A percentile compares a stretch with the other conserved stretches of the same genome.
These are phyloP conservation scores for Hirtodrosophila confusa DNA, from an alignment of 2,888 invertebrate genomes.

Conservation along the genomic window DNA sequence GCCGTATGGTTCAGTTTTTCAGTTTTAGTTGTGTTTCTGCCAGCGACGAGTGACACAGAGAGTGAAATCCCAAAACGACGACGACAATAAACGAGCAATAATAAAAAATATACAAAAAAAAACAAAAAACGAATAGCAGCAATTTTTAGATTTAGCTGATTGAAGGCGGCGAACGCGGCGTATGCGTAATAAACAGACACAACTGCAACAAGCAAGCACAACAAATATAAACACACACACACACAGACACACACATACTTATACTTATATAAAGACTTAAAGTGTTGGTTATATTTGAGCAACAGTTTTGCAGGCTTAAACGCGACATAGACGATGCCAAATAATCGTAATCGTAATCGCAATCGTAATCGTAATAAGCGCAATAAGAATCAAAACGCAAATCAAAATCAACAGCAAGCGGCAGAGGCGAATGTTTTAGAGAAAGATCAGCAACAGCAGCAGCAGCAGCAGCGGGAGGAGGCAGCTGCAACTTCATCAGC, in stretches of 20 bases:
- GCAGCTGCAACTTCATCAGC: slow-evolving; percentile 17
- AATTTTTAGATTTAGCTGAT: slow-evolving; percentile 68
- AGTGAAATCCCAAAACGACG: slow-evolving; percentile 38
- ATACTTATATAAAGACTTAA: slow-evolving; percentile 15
- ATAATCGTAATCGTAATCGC: slow-evolving; percentile 78
- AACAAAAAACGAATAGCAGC: slow-evolving; percentile 42
- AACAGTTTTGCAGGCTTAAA: slow-evolving; percentile 42
- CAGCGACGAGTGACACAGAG: slow-evolving; percentile 74
- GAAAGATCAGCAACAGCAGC: background rate
- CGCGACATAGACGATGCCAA: slow-evolving; percentile 78
- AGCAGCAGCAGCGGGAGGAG: slow-evolving; percentile 4
- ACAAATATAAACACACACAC: slow-evolving; percentile 35
- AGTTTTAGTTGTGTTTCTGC: slow-evolving; percentile 76
- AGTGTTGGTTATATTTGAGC: slow-evolving; percentile 28
- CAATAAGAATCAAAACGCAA: slow-evolving; percentile 73
- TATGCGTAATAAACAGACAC: slow-evolving; percentile 57
- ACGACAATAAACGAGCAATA: slow-evolving; percentile 47
- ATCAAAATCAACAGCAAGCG: slow-evolving; percentile 41
- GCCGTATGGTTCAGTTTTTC: slow-evolving; percentile 59
- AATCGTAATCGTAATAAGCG: slow-evolving; percentile 79
- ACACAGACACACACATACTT: slow-evolving; percentile 19
- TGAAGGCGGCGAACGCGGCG: slow-evolving; percentile 50
- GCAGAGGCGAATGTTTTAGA: slow-evolving; percentile 6
- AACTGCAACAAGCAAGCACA: slow-evolving; percentile 43
- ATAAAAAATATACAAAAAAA: slow-evolving; percentile 13